These are phyloP conservation scores for Acropora yongei DNA, from an alignment of 64 coral and sea anemone species.

Conservation along the genomic window DNA sequence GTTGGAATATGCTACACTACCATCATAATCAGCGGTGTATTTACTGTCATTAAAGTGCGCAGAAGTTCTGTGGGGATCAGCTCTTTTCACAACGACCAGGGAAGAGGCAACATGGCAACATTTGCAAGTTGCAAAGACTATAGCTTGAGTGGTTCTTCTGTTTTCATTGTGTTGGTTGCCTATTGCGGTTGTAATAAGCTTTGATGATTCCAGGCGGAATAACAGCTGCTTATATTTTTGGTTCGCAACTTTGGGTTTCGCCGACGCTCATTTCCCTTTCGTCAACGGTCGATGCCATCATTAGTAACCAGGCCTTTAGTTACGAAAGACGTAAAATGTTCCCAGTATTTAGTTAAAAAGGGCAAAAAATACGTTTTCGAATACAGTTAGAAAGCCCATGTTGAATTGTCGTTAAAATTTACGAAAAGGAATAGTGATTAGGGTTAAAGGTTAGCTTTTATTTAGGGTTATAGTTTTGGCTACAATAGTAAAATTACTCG, in stretches of 20 bases:
- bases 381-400: too few relatives aligned
- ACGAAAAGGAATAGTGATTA: too few relatives aligned
- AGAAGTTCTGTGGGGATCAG: not conserved
- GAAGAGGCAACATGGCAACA: not conserved
- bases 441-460: too few relatives aligned
- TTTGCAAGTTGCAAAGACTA: conserved; percentile 22
- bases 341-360: too few relatives aligned
- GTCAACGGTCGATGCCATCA: too few relatives aligned
- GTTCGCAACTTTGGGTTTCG: not conserved
- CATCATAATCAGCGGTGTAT: not conserved
- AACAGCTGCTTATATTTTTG: not conserved
- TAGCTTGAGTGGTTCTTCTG: not conserved
- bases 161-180: conserved; percentile 15
- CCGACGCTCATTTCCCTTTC: not conserved
- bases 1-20: not conserved
- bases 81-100: not conserved
- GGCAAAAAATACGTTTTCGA: too few relatives aligned
- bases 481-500: too few relatives aligned
- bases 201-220: not conserved
- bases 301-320: too few relatives aligned
- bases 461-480: too few relatives aligned
- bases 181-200: not conserved
- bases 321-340: too few relatives aligned
- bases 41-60: conserved; percentile 4
- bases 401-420: too few relatives aligned